Evolutionary conservation across 2,888 invertebrate species (phyloP).

Genomic region (Pherbina coryleti): DNA sequence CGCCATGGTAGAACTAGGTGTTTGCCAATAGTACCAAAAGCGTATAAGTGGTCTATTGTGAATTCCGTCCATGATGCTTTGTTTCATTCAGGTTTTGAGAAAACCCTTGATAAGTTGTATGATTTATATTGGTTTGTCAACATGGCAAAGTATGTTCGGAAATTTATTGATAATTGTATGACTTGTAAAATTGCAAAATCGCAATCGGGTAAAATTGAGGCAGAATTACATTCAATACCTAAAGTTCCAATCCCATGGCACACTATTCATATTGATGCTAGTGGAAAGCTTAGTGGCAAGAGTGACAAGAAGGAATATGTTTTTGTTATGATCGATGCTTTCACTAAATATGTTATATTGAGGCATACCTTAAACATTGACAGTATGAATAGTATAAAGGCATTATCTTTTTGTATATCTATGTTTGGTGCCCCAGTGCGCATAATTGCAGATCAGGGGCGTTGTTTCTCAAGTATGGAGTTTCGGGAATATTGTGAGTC

Average conservation of each 20-base stretch:
- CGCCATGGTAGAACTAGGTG: neutral
- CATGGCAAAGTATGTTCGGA: neutral
- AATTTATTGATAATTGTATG: neutral
- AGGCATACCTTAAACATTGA: constrained; percentile 35
- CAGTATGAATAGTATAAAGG: constrained; percentile 35
- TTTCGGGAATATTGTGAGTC: constrained; percentile 32
- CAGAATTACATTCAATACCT: constrained; percentile 45
- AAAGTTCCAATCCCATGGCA: constrained; percentile 46
- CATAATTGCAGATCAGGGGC: constrained; percentile 16
- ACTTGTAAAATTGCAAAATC: neutral
- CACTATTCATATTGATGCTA: constrained; percentile 40
- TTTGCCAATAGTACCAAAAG: too few relatives aligned
- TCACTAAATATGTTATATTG: constrained; percentile 34
- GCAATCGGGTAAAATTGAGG: neutral
- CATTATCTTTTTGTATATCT: constrained; percentile 14
- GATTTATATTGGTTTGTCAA: neutral
- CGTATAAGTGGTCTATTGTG: too few relatives aligned
- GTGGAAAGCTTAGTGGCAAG: constrained; percentile 38
- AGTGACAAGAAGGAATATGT: constrained; percentile 36
- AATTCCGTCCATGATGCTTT: neutral
- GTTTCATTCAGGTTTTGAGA: neutral
- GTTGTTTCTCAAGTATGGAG: constrained; percentile 22
- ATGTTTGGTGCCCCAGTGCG: constrained; percentile 6
- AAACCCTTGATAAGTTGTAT: neutral
- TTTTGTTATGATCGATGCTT: constrained; percentile 34